Conservation (phyloP, 64 coral and sea anemone species). For the Orbicella faveolata region DNA sequence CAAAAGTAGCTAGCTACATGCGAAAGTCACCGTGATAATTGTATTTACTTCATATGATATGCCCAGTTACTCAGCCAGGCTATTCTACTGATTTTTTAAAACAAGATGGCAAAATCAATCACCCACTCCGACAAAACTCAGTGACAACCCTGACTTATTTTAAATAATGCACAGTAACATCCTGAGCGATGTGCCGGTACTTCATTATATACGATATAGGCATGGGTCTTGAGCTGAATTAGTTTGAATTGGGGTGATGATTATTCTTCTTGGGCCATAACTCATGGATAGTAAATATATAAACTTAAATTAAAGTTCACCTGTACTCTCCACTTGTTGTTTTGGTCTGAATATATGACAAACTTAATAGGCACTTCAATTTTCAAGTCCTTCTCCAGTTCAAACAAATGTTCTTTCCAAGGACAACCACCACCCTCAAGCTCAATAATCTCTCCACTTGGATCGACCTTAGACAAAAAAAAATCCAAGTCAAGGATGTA, state of each 20-base stretch:
- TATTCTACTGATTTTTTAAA: too few species aligned
- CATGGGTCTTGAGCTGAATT: too few species aligned
- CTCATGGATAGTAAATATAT: neutral
- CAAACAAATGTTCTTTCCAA: conserved; percentile 98
- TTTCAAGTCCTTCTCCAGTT: conserved; percentile 71
- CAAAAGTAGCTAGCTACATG: too few species aligned
- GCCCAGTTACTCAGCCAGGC: too few species aligned
- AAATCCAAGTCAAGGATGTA: neutral
- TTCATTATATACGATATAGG: neutral
- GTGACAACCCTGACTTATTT: too few species aligned
- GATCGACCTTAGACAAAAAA: conserved; percentile 69
- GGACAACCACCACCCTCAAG: conserved; percentile 78
- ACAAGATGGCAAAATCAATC: too few species aligned
- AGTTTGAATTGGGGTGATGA: too few species aligned
- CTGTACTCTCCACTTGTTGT: conserved; percentile 93
- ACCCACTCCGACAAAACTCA: too few species aligned
- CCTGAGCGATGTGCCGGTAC: neutral
- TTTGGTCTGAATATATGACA: conserved; percentile 87
- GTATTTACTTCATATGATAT: too few species aligned
- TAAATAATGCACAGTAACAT: too few species aligned
- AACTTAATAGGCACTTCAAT: conserved; percentile 85
- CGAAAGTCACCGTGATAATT: too few species aligned
- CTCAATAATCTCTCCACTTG: conserved; percentile 92
- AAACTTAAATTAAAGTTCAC: conserved; percentile 24
- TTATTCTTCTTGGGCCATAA: too few species aligned